These are phyloP conservation scores for Brachionus manjavacas DNA, from an alignment of 1,140 invertebrate species.

Conservation along the genomic window DNA sequence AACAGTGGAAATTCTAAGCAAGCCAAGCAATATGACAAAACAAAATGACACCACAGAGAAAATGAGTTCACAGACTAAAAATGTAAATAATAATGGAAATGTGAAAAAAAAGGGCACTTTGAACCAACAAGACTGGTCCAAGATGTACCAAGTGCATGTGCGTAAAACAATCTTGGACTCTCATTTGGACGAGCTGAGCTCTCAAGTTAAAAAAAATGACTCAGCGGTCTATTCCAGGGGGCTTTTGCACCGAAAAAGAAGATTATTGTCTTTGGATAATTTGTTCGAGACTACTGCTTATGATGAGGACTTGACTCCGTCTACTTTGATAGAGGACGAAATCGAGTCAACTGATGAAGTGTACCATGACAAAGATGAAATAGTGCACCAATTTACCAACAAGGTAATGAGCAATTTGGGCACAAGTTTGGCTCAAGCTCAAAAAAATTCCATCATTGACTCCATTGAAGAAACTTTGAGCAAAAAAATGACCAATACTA, in stretches of 20 bases:
- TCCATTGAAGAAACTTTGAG: background rate
- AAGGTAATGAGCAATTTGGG: background rate
- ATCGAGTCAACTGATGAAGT: constrained; percentile 5
- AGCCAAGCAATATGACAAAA: background rate
- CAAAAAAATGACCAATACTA: background rate
- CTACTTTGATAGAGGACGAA: background rate
- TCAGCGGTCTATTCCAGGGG: background rate
- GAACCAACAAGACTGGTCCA: background rate
- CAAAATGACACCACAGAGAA: background rate
- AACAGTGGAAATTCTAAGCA: background rate
- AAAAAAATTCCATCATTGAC: constrained; percentile 10
- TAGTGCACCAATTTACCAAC: constrained; percentile 3
- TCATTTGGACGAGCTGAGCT: background rate
- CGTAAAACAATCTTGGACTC: background rate
- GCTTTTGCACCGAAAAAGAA: background rate
- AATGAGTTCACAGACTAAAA: background rate
- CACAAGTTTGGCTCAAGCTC: background rate
- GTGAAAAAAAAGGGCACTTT: background rate
- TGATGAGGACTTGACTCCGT: background rate
- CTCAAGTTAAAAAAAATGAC: background rate
- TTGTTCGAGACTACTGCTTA: background rate
- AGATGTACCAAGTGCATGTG: background rate
- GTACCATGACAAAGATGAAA: constrained; percentile 14
- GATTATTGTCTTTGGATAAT: background rate
- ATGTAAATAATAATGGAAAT: background rate